Evolutionary conservation across 2,797 vertebrate genomes (phyloP).

Genomic region (Paramormyrops hopkinsi): DNA sequence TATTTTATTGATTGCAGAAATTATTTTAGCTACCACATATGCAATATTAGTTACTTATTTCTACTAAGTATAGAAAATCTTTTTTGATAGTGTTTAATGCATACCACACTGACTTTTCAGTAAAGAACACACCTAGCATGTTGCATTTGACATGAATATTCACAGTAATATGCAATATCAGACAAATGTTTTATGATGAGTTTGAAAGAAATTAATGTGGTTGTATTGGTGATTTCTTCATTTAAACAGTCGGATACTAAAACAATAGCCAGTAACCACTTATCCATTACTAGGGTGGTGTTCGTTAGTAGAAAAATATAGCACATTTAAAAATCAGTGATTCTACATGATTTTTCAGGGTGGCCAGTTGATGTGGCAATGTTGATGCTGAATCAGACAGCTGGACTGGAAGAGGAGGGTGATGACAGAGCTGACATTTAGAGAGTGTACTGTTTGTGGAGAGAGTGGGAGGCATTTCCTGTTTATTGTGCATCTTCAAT

Average conservation of each 20-base stretch:
- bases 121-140: neutral
- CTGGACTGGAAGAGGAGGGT: slow-evolving; percentile 31
- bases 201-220: neutral
- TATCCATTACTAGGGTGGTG: neutral
- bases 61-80: neutral
- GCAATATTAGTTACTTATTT: neutral
- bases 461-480: slow-evolving; percentile 43
- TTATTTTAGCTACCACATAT: neutral
- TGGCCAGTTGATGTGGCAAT: neutral
- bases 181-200: neutral
- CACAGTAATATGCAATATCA: neutral
- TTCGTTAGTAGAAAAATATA: neutral
- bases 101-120: neutral
- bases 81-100: neutral
- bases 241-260: neutral
- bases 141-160: neutral
- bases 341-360: neutral
- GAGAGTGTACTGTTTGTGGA: slow-evolving; percentile 34
- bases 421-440: slow-evolving; percentile 39
- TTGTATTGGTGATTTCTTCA: neutral
- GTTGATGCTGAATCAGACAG: slow-evolving; percentile 34
- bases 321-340: neutral
- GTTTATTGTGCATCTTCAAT: slow-evolving; percentile 30
- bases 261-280: neutral
- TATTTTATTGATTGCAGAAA: neutral